These are phyloP conservation scores for Podarcis muralis DNA, from an alignment of 2,113 vertebrate genomes.

Conservation along the genomic window DNA sequence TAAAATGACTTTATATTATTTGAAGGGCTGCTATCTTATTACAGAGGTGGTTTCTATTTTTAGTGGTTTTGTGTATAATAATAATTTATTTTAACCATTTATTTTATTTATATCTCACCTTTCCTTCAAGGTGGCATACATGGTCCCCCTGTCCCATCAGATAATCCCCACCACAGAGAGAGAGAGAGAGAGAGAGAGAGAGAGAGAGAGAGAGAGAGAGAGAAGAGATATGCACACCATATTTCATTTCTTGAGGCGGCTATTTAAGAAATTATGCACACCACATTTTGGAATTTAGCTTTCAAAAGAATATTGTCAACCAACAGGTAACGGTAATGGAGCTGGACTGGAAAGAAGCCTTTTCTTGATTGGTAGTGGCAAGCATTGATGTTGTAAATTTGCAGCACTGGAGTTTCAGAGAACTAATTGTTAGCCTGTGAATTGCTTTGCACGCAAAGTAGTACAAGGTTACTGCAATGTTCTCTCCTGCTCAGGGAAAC, in stretches of 20 bases:
- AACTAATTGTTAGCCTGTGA: slow-evolving; percentile 30
- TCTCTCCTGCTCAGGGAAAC: slow-evolving; percentile 37
- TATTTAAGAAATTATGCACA: not conserved
- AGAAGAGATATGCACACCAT: not conserved
- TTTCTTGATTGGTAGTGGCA: slow-evolving; percentile 11
- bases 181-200: not conserved
- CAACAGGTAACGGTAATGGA: slow-evolving; percentile 5
- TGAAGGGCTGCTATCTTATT: not conserved
- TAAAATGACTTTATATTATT: not conserved
- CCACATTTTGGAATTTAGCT: not conserved
- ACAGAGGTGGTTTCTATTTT: not conserved
- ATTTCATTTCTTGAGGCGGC: not conserved
- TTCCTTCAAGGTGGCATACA: not conserved
- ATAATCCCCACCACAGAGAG: no score
- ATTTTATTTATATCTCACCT: not conserved
- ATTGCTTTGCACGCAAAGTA: slow-evolving; percentile 26
- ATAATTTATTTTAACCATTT: not conserved
- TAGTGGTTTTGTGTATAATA: not conserved
- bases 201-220: not conserved
- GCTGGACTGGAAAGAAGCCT: not conserved
- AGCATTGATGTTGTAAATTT: slow-evolving; percentile 9
- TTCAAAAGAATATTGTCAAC: not conserved
- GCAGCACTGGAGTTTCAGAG: not conserved
- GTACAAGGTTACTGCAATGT: slow-evolving; percentile 19
- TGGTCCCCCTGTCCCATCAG: no score